Evolutionary conservation across 2,113 vertebrate species (phyloP), one percentile per base, ranked within the genome.

Genomic region (Suncus etruscus): DNA sequence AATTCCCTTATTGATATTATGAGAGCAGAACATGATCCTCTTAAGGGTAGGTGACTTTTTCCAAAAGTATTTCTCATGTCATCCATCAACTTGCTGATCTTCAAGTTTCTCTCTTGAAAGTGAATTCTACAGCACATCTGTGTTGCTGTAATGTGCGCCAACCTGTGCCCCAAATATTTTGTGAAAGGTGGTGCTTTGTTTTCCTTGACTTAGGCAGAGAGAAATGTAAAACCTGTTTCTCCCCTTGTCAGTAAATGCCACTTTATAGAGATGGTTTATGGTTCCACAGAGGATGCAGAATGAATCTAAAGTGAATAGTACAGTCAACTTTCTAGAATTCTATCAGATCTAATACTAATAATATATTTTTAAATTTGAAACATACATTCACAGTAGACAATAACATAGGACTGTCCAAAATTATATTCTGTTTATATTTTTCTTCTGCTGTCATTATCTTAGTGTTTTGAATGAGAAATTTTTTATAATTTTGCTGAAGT

Each of bases 1-100:
- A 99, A 98, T 97, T 99, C 99, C 65, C 98, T 99, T 96, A 99
- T 99, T 95, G 99, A 99, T 98, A 99, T 99, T 98, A 99, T 99
- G 99, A 98, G 99, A 97, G 99, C 99, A 80, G 99, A 99, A 95
- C 99, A 99, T 96, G 99, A 99, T 97, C 99, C 99, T 39, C 98
- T 99, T 96, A 99, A 99, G 98, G 98, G 99, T 99, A 97, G 97
- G 98, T 97, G 96, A 68, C n/a, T 97, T 93, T 86, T 83, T 79
- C 8, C 92, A 83, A 96, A 87, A 68, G 11, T 45, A 25, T 63
- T 92, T 95, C 32, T 88, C 78, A 20, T 83, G 85, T 92, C 11
- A 65, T 96, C 77, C 90, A 84, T 76, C 10, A 82, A 39, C 94
- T 93, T 95, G 89, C 75, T 90, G 93, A 69, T 54, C 89, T 86